A percentile compares a stretch with the other conserved stretches of the same genome.
Evolutionary conservation across 1,140 invertebrate genomes (phyloP).

Genomic region (Bombus balteatus): DNA sequence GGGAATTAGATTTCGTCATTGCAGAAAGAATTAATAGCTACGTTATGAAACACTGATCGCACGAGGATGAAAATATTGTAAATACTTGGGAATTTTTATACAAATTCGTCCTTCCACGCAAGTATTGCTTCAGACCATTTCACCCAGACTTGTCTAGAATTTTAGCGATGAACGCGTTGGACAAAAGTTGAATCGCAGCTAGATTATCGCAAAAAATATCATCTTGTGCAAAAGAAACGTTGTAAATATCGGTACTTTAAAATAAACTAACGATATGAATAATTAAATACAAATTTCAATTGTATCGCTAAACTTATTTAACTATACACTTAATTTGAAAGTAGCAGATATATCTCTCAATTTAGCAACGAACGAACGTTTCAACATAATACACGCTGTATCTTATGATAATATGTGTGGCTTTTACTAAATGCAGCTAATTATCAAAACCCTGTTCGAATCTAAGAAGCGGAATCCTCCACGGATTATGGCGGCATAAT

Average conservation of each 20-base stretch:
- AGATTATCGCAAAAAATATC: too few species aligned
- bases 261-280: too few species aligned
- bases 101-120: neutral
- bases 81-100: neutral
- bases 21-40: neutral
- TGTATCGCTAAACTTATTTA: neutral
- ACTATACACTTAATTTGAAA: neutral
- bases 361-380: neutral
- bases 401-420: too few species aligned
- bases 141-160: too few species aligned
- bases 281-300: too few species aligned
- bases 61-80: neutral
- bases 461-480: neutral
- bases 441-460: neutral
- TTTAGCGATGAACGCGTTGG: too few species aligned
- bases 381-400: neutral
- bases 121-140: too few species aligned
- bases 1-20: neutral
- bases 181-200: too few species aligned
- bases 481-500: neutral
- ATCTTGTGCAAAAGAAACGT: too few species aligned
- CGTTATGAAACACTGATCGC: neutral
- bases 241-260: too few species aligned
- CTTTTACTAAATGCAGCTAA: neutral
- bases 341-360: neutral